phyloP scores from a whole-genome alignment of 2,113 vertebrate species.

The Ceyx cyanopectus region DNA sequence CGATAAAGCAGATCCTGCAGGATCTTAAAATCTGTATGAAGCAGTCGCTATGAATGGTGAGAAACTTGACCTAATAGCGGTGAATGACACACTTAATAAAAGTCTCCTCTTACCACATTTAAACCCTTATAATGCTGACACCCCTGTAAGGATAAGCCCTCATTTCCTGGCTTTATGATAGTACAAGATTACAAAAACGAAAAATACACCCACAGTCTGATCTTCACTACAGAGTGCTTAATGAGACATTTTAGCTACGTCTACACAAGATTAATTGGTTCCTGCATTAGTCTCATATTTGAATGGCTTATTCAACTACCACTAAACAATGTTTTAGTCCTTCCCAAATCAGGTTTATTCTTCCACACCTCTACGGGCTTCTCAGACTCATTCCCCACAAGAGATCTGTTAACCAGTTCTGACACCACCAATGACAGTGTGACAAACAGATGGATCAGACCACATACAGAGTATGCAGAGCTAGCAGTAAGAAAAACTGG shows the following conservation, averaged over 20 bases:
- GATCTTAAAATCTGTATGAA: background rate
- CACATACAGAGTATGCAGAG: background rate
- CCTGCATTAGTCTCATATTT: background rate
- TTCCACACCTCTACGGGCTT: background rate
- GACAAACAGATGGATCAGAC: slow-evolving; percentile 27
- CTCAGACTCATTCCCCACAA: background rate
- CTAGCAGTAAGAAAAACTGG: background rate
- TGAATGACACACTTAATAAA: background rate
- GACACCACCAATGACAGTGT: background rate
- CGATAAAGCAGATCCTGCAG: background rate
- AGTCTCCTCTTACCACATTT: background rate
- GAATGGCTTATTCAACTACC: background rate
- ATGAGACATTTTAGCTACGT: background rate
- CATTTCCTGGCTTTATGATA: background rate
- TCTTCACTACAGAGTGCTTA: background rate
- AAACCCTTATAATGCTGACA: background rate
- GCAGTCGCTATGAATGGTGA: background rate
- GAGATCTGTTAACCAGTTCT: background rate
- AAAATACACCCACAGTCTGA: background rate
- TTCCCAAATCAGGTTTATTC: background rate
- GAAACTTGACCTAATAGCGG: background rate
- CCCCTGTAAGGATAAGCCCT: background rate
- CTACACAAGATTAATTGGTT: background rate
- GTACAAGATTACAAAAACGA: background rate
- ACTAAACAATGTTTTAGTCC: background rate